Evolutionary conservation across 2,888 invertebrate genomes (phyloP).

Genomic region (Branchellion lobata): DNA sequence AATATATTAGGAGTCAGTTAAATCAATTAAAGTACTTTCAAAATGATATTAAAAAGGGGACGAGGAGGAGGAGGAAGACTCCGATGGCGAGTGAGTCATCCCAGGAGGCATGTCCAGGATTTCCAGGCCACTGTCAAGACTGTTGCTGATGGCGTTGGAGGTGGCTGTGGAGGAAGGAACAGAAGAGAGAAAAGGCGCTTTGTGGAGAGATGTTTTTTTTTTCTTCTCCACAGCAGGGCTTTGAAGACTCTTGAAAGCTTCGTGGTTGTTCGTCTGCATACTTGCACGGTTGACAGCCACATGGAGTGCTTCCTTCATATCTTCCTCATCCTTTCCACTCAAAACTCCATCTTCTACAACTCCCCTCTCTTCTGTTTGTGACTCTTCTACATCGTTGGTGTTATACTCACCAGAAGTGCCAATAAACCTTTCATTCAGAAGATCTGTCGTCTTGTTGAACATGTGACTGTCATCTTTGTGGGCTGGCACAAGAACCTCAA

Average conservation of each 20-base stretch:
- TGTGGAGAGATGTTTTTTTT: too few relatives aligned
- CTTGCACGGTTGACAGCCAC: background rate
- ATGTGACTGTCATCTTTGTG: background rate
- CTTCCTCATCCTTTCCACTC: background rate
- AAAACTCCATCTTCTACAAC: too few relatives aligned
- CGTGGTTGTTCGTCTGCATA: background rate
- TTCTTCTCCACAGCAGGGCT: too few relatives aligned
- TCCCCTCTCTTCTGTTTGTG: background rate
- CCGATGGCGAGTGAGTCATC: background rate
- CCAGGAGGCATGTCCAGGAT: background rate
- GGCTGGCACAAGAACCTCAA: background rate
- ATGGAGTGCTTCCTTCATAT: background rate
- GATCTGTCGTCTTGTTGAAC: background rate
- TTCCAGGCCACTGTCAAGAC: background rate
- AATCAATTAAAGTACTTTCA: background rate
- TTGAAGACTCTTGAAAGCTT: background rate
- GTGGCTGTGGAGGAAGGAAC: background rate
- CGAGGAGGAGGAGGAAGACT: background rate
- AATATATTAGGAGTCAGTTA: background rate
- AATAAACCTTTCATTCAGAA: too few relatives aligned
- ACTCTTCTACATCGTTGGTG: background rate
- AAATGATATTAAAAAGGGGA: constrained; percentile 6
- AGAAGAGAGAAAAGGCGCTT: too few relatives aligned
- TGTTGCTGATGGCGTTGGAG: background rate
- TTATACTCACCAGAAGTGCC: too few relatives aligned